Evolutionary conservation across 2,797 vertebrate genomes (phyloP).

Genomic region (Dendrocincla fuliginosa): DNA sequence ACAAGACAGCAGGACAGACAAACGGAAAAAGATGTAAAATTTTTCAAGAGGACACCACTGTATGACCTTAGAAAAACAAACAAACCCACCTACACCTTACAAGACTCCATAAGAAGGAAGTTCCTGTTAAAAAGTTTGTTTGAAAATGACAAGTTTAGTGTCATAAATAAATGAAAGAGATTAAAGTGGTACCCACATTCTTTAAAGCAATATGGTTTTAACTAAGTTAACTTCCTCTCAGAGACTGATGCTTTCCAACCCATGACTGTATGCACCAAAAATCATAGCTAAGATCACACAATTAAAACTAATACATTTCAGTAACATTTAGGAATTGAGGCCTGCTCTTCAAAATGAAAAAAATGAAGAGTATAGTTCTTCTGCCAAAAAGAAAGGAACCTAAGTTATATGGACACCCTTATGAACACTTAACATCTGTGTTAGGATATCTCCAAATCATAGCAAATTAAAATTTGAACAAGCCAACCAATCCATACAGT

Average conservation of each 20-base stretch:
- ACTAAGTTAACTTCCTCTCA: neutral
- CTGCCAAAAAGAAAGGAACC: neutral
- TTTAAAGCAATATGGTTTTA: conserved; percentile 1
- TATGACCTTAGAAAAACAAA: neutral
- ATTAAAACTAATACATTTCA: neutral
- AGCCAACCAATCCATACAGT: neutral
- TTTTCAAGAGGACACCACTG: neutral
- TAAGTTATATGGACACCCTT: neutral
- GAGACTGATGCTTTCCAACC: neutral
- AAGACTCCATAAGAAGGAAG: neutral
- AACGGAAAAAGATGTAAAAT: neutral
- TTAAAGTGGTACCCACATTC: neutral
- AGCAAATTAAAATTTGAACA: neutral
- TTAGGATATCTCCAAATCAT: neutral
- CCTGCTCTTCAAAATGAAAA: neutral
- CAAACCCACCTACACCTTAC: neutral
- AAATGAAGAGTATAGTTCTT: neutral
- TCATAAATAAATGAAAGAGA: neutral
- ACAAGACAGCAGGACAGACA: neutral
- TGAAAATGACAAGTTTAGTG: neutral
- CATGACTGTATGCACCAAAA: neutral
- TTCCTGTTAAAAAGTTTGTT: neutral
- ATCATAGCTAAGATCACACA: neutral
- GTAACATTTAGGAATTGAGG: neutral
- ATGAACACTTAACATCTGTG: neutral